Evolutionary conservation across 2,113 vertebrate genomes (phyloP).

Genomic region (Mola mola): DNA sequence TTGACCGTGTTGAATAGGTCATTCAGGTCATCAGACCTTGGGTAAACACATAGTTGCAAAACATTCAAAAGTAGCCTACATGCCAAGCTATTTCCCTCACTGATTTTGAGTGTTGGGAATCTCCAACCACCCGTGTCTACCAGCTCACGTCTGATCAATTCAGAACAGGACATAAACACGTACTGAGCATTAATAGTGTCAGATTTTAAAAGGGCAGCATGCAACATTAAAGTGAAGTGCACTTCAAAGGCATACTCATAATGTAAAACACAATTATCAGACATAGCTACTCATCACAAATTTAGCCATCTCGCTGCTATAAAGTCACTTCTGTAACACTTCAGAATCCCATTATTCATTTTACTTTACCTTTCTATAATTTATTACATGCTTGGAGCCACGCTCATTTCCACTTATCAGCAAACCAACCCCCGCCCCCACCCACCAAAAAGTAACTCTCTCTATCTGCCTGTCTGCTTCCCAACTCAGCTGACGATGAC

Average conservation of each 20-base stretch:
- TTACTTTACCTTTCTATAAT: constrained; percentile 45
- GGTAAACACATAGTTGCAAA: neutral
- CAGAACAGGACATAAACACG: constrained; percentile 1
- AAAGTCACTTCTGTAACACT: constrained; percentile 39
- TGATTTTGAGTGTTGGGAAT: constrained; percentile 52
- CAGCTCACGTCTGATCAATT: constrained; percentile 25
- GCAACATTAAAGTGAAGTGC: constrained; percentile 25
- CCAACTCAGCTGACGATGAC: constrained; percentile 34
- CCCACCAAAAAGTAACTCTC: too few relatives aligned
- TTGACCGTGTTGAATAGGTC: too few relatives aligned
- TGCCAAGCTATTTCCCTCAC: constrained; percentile 63
- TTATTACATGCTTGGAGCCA: constrained; percentile 40
- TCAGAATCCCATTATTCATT: constrained; percentile 54
- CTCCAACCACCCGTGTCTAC: constrained; percentile 43
- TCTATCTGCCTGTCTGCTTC: constrained; percentile 3
- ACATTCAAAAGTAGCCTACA: too few relatives aligned
- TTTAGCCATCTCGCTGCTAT: constrained; percentile 22
- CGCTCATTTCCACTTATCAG: constrained; percentile 37
- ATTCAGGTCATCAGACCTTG: constrained; percentile 21
- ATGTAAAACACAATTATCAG: constrained; percentile 45
- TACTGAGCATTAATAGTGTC: neutral
- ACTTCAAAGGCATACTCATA: constrained; percentile 37
- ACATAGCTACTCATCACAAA: constrained; percentile 55
- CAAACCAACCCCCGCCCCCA: too few relatives aligned
- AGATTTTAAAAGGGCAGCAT: constrained; percentile 11